Conservation (phyloP, 2,888 invertebrate species). For the Agrochola lychnidis region DNA sequence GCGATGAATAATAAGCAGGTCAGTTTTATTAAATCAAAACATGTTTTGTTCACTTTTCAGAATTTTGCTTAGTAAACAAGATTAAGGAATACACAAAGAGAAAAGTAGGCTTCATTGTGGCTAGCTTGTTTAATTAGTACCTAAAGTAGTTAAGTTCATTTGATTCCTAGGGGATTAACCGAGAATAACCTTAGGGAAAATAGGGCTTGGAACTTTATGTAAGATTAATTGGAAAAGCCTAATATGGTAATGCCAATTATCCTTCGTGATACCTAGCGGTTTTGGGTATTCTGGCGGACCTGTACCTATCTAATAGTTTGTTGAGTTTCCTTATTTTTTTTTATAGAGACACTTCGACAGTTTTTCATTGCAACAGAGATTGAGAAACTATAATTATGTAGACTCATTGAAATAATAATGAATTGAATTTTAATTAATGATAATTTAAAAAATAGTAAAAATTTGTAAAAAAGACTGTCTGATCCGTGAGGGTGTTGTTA, state of each 20-base stretch:
- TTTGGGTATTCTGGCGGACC: not conserved
- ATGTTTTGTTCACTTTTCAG: slow-evolving; percentile 52
- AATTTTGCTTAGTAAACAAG: slow-evolving; percentile 39
- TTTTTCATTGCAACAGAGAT: not conserved
- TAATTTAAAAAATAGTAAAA: too few species aligned
- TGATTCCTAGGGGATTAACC: slow-evolving; percentile 36
- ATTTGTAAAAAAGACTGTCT: too few species aligned
- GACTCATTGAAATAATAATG: not conserved
- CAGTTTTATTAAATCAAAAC: slow-evolving; percentile 42
- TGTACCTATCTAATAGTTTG: not conserved
- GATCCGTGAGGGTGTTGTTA: too few species aligned
- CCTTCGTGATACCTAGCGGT: not conserved
- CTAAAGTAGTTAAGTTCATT: slow-evolving; percentile 10
- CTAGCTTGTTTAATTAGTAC: slow-evolving; percentile 14
- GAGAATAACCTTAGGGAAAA: slow-evolving; percentile 2
- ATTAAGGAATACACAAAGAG: slow-evolving; percentile 36
- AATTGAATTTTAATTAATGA: too few species aligned
- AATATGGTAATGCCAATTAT: slow-evolving; percentile 27
- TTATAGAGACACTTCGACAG: not conserved
- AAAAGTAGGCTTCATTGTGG: slow-evolving; percentile 23
- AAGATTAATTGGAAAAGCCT: slow-evolving; percentile 33
- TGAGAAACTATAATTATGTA: not conserved
- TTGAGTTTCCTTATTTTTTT: not conserved
- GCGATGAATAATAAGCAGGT: slow-evolving; percentile 52
- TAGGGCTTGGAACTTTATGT: not conserved